A percentile compares a stretch with the other conserved stretches of the same genome.
phyloP scores from a whole-genome alignment of 2,888 invertebrate genomes.

The Macaria liturata region DNA sequence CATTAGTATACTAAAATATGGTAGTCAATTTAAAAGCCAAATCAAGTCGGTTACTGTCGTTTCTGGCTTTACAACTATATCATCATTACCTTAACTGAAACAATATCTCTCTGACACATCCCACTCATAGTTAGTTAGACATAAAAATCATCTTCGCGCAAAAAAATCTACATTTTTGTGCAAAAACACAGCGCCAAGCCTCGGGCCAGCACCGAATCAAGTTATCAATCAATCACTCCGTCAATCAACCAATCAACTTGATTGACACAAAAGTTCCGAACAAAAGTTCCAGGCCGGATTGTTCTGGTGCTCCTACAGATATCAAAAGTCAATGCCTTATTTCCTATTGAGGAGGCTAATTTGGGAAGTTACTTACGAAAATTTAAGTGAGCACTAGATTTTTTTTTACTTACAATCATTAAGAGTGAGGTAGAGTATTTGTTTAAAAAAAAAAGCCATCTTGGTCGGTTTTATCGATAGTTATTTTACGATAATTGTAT shows the following conservation, averaged over 20 bases:
- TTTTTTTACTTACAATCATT: no score
- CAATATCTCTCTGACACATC: no score
- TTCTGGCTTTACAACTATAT: no score
- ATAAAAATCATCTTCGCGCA: not conserved
- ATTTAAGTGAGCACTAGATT: not conserved
- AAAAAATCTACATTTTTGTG: slow-evolving; percentile 5
- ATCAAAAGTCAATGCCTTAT: slow-evolving; percentile 9
- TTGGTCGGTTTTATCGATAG: no score
- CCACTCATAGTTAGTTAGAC: no score
- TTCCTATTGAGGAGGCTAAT: not conserved
- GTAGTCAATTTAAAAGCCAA: no score
- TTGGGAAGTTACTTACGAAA: not conserved
- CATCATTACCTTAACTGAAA: no score
- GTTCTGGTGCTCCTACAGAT: slow-evolving; percentile 7
- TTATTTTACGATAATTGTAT: no score
- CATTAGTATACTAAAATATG: no score
- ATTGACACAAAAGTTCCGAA: slow-evolving; percentile 27
- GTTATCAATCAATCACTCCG: slow-evolving; percentile 28
- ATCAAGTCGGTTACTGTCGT: no score
- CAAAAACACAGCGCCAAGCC: slow-evolving; percentile 1
- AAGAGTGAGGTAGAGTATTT: no score
- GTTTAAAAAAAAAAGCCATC: no score
- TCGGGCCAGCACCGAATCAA: slow-evolving; percentile 15
- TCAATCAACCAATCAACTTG: slow-evolving; percentile 26
- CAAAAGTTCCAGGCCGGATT: slow-evolving; percentile 19